phyloP scores from a whole-genome alignment of 2,113 vertebrate species.

The Pelecanus crispus region DNA sequence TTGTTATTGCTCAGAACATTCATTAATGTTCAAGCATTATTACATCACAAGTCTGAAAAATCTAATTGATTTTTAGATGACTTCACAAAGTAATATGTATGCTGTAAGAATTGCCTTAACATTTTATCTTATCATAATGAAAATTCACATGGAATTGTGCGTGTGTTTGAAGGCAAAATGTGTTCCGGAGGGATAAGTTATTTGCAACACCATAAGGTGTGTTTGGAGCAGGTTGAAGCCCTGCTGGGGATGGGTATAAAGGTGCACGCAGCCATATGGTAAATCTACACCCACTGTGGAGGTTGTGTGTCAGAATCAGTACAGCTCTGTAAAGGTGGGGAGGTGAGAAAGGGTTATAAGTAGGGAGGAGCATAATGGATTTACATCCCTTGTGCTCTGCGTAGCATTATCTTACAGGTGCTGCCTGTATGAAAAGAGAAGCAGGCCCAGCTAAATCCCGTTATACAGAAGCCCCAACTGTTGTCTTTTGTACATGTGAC shows the following conservation, averaged over 20 bases:
- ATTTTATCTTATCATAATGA: background rate
- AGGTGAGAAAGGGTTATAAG: background rate
- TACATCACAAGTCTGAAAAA: background rate
- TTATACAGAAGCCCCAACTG: background rate
- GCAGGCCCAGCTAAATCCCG: background rate
- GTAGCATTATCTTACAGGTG: background rate
- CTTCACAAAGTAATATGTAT: background rate
- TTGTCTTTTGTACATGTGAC: fast-evolving
- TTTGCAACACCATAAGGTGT: background rate
- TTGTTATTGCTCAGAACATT: background rate
- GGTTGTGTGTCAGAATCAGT: background rate
- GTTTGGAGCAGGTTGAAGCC: background rate
- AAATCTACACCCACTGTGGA: background rate
- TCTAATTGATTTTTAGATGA: background rate
- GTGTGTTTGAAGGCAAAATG: background rate
- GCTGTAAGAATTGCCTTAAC: background rate
- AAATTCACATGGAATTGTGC: background rate
- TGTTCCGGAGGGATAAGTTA: background rate
- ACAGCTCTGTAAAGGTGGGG: background rate
- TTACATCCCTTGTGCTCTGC: background rate
- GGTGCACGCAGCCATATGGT: background rate
- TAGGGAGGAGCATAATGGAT: background rate
- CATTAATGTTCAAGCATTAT: background rate
- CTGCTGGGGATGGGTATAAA: background rate
- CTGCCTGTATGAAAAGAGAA: background rate